Conservation (phyloP, 2,888 invertebrate genomes). For the Meloe dianella region DNA sequence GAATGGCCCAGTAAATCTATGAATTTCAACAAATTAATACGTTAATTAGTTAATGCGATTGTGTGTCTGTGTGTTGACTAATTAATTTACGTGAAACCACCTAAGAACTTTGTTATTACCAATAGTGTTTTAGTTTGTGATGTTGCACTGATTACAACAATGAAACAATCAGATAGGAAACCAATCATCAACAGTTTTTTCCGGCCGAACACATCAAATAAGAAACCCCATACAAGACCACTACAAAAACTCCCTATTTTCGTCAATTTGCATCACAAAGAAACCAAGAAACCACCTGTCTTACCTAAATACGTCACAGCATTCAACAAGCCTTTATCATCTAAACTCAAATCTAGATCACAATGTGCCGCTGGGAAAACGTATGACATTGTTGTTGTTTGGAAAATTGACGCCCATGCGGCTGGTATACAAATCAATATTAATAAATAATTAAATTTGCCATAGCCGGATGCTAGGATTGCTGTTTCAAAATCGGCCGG, state of each 20-base stretch:
- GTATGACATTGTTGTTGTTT: slow-evolving; percentile 74
- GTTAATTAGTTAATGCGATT: background rate
- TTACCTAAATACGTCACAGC: slow-evolving; percentile 75
- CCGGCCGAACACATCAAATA: slow-evolving; percentile 46
- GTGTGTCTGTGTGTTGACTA: too few relatives aligned
- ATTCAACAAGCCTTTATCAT: slow-evolving; percentile 75
- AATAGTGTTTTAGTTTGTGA: slow-evolving; percentile 72
- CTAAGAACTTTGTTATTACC: slow-evolving; percentile 73
- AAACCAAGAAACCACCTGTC: too few relatives aligned
- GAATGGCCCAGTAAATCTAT: slow-evolving; percentile 70
- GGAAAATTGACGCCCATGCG: slow-evolving; percentile 71
- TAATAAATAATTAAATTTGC: slow-evolving; percentile 69
- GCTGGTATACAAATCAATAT: slow-evolving; percentile 67
- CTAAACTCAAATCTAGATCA: slow-evolving; percentile 69
- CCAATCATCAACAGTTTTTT: slow-evolving; percentile 57
- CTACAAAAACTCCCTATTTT: slow-evolving; percentile 74
- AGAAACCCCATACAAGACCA: slow-evolving; percentile 75
- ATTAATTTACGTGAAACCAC: slow-evolving; percentile 59
- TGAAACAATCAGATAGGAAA: slow-evolving; percentile 67
- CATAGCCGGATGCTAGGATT: slow-evolving; percentile 71
- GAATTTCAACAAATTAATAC: too few relatives aligned
- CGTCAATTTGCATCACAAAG: too few relatives aligned
- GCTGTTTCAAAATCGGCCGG: slow-evolving; percentile 73
- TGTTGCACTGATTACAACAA: slow-evolving; percentile 68
- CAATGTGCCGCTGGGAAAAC: slow-evolving; percentile 77